phyloP scores from a whole-genome alignment of 1,140 invertebrate species.

The Drosophila ogumai region DNA sequence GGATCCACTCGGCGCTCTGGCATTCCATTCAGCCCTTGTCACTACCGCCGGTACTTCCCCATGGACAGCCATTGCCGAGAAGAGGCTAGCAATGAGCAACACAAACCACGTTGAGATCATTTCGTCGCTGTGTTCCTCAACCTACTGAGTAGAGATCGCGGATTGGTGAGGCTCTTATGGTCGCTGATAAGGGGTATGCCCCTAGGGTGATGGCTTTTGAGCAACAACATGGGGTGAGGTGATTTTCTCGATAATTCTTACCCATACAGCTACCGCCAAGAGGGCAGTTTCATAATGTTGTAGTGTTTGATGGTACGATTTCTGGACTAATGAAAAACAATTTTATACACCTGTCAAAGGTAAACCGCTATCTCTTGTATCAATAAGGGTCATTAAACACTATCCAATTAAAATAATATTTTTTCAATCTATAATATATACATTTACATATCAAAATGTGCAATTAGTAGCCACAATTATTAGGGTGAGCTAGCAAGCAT shows the following conservation, averaged over 20 bases:
- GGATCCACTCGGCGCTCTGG: slow-evolving; percentile 85
- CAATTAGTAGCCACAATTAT: not conserved
- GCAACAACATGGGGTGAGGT: slow-evolving; percentile 11
- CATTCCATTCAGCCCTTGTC: slow-evolving; percentile 86
- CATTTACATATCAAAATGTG: not conserved
- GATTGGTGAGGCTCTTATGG: slow-evolving; percentile 40
- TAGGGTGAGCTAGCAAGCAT: not conserved
- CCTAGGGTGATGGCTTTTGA: slow-evolving; percentile 24
- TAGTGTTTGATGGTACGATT: not conserved
- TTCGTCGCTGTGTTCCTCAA: slow-evolving; percentile 10
- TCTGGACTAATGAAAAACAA: not conserved
- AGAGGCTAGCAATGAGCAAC: slow-evolving; percentile 9
- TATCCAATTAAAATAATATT: not conserved
- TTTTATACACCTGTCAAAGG: not conserved
- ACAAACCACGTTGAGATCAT: slow-evolving; percentile 44
- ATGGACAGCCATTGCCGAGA: slow-evolving; percentile 20
- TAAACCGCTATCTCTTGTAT: not conserved
- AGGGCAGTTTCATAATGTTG: not conserved
- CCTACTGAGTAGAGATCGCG: slow-evolving; percentile 39
- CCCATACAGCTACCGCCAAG: not conserved
- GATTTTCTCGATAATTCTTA: slow-evolving; percentile 35
- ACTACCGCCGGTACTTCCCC: slow-evolving; percentile 58
- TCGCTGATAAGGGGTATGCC: slow-evolving; percentile 54
- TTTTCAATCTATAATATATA: not conserved
- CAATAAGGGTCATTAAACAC: not conserved